A percentile compares a stretch with the other conserved stretches of the same genome.
Conservation (phyloP, 2,888 invertebrate species). For the Barypeithes pellucidus region DNA sequence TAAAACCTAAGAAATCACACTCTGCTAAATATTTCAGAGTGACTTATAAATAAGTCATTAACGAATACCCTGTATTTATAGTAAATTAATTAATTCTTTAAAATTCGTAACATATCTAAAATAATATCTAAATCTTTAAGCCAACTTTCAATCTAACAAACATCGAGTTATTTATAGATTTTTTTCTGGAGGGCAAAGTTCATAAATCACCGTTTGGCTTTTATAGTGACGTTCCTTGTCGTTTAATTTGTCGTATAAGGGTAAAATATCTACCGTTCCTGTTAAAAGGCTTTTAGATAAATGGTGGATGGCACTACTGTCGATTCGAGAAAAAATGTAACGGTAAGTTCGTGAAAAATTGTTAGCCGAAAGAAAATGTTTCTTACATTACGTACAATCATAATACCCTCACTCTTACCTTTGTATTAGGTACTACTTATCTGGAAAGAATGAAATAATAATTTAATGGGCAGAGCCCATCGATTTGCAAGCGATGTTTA, state of each 20-base stretch:
- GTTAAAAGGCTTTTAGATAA: conserved; percentile 50
- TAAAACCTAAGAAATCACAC: no score
- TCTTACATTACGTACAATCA: no score
- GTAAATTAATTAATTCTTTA: no score
- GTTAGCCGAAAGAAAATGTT: conserved; percentile 21
- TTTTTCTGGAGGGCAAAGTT: conserved; percentile 36
- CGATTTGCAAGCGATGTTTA: no score
- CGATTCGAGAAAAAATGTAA: conserved; percentile 24
- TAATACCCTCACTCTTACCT: no score
- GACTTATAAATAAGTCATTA: no score
- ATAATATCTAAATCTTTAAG: conserved; percentile 27
- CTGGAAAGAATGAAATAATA: no score
- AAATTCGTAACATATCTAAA: not conserved
- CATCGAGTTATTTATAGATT: conserved; percentile 47
- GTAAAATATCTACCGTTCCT: conserved; percentile 48
- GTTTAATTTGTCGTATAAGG: conserved; percentile 49
- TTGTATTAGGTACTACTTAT: no score
- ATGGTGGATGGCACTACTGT: conserved; percentile 47
- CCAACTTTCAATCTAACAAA: conserved; percentile 41
- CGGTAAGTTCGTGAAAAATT: conserved; percentile 33
- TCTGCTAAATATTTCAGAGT: no score
- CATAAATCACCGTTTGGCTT: conserved; percentile 50
- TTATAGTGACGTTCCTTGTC: conserved; percentile 50
- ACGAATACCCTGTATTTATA: no score
- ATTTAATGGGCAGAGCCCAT: no score